phyloP scores from a whole-genome alignment of 2,888 invertebrate genomes.

The Notodonta ziczac region DNA sequence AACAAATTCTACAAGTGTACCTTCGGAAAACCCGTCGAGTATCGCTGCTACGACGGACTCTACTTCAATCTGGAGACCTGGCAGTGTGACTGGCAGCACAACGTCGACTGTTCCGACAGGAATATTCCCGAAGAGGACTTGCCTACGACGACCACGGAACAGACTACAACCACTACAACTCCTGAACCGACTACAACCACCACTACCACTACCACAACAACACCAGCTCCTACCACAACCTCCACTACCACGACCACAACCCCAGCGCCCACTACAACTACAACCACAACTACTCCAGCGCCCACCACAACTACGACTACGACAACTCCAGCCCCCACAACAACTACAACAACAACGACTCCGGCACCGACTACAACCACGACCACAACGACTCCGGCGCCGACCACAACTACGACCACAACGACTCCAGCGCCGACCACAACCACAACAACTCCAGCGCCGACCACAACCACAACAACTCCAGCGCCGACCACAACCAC shows the following conservation, averaged over 20 bases:
- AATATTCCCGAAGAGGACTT: constrained; percentile 43
- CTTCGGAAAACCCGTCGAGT: constrained; percentile 84
- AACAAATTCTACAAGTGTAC: constrained; percentile 88
- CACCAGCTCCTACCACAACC: constrained; percentile 9
- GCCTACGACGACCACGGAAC: constrained; percentile 4
- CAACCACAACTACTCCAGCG: constrained; percentile 4
- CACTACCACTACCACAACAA: constrained; percentile 4
- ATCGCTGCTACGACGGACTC: constrained; percentile 82
- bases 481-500: constrained; percentile 23
- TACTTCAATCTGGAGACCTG: constrained; percentile 81
- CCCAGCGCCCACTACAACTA: constrained; percentile 9
- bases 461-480: constrained; percentile 20
- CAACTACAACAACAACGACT: constrained; percentile 16
- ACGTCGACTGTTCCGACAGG: constrained; percentile 84
- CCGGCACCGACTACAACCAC: constrained; percentile 11
- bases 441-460: constrained; percentile 14
- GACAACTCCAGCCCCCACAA: not conserved
- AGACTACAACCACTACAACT: constrained; percentile 8
- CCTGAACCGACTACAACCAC: constrained; percentile 13
- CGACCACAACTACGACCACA: constrained; percentile 7
- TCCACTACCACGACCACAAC: constrained; percentile 14
- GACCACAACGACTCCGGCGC: constrained; percentile 4
- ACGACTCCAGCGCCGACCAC: constrained; percentile 8
- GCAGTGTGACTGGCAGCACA: constrained; percentile 86
- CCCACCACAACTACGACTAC: constrained; percentile 15